Evolutionary conservation across 2,888 invertebrate genomes (phyloP), one percentile per base, ranked within the genome.

Genomic region (Romanomermis culicivorax): DNA sequence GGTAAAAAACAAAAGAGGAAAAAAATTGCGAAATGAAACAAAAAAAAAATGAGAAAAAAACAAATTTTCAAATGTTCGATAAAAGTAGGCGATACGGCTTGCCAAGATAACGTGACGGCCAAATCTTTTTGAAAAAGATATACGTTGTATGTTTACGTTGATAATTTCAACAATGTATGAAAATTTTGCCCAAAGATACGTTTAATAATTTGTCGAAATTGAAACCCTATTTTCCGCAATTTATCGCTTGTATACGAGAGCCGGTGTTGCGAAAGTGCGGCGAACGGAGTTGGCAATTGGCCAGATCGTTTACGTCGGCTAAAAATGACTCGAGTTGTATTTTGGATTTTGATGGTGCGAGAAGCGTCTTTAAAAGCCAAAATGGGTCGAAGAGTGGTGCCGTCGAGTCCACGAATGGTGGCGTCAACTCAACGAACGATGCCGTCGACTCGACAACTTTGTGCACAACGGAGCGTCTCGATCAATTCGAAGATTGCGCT

Each of bases 231-330:
- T 45, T 45, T 7, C 47, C 47, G 7, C 11, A 23, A n/a, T 45
- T 45, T 4, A 23, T 45, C 23, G 23, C 11, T 7, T 45, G 47
- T 23, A 20, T 45, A 23, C 7, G 23, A 45, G 14, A 11, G 7
- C 47, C 47, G 7, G 7, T 45, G 11, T 45, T 45, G 47, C 7
- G 14, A 23, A 45, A 45, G 23, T 45, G 56, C 67, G 61, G 7
- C 63, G 65, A 36, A 36, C 11, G 17, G 17, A 36, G 36, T 36
- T 36, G 36, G 36, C 36, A 17, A 36, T 36, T 36, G 36, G 36
- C 17, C 17, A 11, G 11, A 11, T 36, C 36, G 11, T 36, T 36
- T 7, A 17, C 11, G 11, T 11, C 7, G 11, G 17, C 11, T 17
- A 36, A 17, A 17, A 36, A 36, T 36, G 36, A 36, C 17, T 36